These are phyloP conservation scores for Cyanoliseus patagonus DNA, from an alignment of 2,113 vertebrate species.

Conservation along the genomic window DNA sequence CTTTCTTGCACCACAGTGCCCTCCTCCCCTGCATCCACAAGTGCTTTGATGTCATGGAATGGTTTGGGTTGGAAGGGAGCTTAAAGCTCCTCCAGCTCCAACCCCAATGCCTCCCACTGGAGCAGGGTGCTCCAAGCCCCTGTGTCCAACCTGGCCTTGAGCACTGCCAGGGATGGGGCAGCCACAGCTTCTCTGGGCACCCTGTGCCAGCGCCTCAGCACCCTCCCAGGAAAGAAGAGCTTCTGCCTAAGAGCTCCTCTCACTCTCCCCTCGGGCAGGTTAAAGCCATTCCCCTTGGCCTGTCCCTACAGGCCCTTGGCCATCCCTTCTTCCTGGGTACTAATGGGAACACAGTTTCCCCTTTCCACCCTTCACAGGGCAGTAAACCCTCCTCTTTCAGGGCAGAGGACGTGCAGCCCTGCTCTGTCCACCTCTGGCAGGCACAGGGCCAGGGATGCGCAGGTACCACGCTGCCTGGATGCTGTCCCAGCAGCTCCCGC, in stretches of 20 bases:
- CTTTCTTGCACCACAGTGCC: not conserved
- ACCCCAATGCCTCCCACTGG: not conserved
- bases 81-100: not conserved
- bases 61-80: not conserved
- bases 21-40: not conserved
- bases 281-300: not conserved
- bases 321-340: not conserved
- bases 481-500: not conserved
- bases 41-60: not conserved
- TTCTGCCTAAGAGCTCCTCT: not conserved
- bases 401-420: not conserved
- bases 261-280: not conserved
- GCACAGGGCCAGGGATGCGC: accelerated
- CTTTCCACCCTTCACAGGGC: not conserved
- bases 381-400: accelerated
- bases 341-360: not conserved
- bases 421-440: not conserved
- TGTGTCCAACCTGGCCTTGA: not conserved
- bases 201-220: too few species aligned
- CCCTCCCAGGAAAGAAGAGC: too few species aligned
- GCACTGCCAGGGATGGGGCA: too few species aligned
- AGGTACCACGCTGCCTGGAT: not conserved
- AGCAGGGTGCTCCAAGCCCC: not conserved
- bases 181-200: too few species aligned
- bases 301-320: not conserved